Evolutionary conservation across 2,113 vertebrate genomes (phyloP).

Genomic region (Hassar affinis): DNA sequence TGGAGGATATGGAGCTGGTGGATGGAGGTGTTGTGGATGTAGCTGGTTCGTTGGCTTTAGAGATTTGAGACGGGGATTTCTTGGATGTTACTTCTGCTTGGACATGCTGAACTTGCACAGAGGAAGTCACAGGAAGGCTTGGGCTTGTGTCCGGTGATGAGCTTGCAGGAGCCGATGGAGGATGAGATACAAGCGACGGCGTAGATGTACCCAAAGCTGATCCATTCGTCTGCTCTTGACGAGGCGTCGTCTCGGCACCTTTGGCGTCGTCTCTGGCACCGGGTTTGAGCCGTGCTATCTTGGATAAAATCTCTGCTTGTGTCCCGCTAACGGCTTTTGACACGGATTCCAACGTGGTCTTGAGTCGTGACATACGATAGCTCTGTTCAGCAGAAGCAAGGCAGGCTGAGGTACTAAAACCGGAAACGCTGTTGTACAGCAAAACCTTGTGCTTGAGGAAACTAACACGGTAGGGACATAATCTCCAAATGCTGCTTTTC

Average conservation of each 20-base stretch:
- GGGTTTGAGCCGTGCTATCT: conserved; percentile 80
- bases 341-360: conserved; percentile 84
- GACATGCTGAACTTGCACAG: background rate
- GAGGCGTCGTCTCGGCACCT: conserved; percentile 47
- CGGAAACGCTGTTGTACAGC: conserved; percentile 71
- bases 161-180: background rate
- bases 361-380: conserved; percentile 86
- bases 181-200: conserved; percentile 32
- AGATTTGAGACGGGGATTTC: background rate
- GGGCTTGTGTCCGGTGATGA: conserved; percentile 13
- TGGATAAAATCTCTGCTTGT: conserved; percentile 83
- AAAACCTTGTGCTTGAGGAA: conserved; percentile 61
- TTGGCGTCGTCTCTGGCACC: conserved; percentile 63
- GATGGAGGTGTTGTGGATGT: conserved; percentile 21
- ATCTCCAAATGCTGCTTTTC: conserved; percentile 64
- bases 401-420: conserved; percentile 78
- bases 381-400: conserved; percentile 77
- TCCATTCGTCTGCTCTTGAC: conserved; percentile 60
- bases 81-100: background rate
- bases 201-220: conserved; percentile 9
- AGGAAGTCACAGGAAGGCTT: background rate
- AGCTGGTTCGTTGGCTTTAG: conserved; percentile 49
- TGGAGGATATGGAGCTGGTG: conserved; percentile 47
- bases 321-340: conserved; percentile 88
- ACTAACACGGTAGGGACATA: conserved; percentile 64